phyloP scores from a whole-genome alignment of 2,113 vertebrate genomes.

The Bostrychus sinensis region DNA sequence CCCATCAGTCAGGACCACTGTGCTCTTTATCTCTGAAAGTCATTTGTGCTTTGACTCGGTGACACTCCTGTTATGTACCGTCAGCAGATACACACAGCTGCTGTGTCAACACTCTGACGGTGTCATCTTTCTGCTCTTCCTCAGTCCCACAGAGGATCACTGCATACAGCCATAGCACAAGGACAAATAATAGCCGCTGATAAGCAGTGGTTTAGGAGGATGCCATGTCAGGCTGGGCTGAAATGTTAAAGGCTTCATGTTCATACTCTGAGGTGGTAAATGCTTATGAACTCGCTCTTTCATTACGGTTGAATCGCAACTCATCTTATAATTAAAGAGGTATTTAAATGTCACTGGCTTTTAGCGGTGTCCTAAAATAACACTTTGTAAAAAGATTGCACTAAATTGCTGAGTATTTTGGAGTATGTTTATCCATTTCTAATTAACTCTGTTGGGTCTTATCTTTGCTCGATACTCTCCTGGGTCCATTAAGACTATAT shows the following conservation, averaged over 20 bases:
- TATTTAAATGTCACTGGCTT: slow-evolving; percentile 64
- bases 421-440: too few relatives aligned
- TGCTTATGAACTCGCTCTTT: slow-evolving; percentile 20
- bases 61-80: slow-evolving; percentile 59
- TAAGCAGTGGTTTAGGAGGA: slow-evolving; percentile 46
- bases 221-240: slow-evolving; percentile 23
- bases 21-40: slow-evolving; percentile 63
- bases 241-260: slow-evolving; percentile 66
- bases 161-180: slow-evolving; percentile 24
- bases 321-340: slow-evolving; percentile 58
- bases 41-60: slow-evolving; percentile 43
- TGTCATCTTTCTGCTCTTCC: slow-evolving; percentile 57
- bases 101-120: slow-evolving; percentile 67
- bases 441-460: too few relatives aligned
- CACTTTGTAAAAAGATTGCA: neutral
- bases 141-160: slow-evolving; percentile 30
- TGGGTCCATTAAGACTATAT: too few relatives aligned
- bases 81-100: slow-evolving; percentile 55
- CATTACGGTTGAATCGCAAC: slow-evolving; percentile 31
- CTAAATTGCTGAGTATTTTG: neutral
- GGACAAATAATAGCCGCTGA: slow-evolving; percentile 52
- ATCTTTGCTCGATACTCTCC: too few relatives aligned
- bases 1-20: slow-evolving; percentile 40
- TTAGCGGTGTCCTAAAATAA: slow-evolving; percentile 14
- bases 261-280: slow-evolving; percentile 21